Conservation (phyloP, 2,888 invertebrate genomes). For the Nephrotoma appendiculata region DNA sequence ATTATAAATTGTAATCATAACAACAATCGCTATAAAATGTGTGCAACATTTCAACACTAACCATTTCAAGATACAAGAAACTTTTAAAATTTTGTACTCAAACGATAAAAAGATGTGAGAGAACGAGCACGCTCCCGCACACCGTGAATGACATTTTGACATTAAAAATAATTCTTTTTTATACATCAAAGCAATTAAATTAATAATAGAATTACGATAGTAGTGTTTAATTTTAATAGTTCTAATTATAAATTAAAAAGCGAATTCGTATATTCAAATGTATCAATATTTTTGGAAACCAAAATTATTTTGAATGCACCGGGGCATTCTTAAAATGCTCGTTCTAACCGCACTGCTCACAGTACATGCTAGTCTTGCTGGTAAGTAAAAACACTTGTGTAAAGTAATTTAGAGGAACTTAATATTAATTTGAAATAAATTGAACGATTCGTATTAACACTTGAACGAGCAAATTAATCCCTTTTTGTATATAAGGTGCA, state of each 20-base stretch:
- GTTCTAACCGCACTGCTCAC: constrained; percentile 27
- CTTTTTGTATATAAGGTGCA: no score
- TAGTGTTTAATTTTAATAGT: neutral
- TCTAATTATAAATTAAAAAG: neutral
- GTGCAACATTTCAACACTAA: neutral
- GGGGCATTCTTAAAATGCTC: constrained; percentile 21
- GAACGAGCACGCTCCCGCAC: neutral
- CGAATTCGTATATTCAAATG: neutral
- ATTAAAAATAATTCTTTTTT: neutral
- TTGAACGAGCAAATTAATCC: no score
- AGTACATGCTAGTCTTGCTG: constrained; percentile 32
- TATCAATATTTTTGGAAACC: constrained; percentile 1
- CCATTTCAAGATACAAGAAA: neutral
- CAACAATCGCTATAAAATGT: neutral
- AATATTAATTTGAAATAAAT: no score
- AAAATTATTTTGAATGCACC: neutral
- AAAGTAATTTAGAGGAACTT: no score
- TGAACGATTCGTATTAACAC: no score
- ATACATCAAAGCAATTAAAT: neutral
- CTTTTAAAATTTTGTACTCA: no score
- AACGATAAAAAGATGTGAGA: neutral
- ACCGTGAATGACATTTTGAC: neutral
- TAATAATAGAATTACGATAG: neutral
- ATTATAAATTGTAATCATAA: neutral
- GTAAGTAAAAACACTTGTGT: constrained; percentile 22